Percentiles rank a stretch among this genome's conserved stretches.
Conservation (phyloP, 2,797 vertebrate genomes). For the Tarsius wallacei region DNA sequence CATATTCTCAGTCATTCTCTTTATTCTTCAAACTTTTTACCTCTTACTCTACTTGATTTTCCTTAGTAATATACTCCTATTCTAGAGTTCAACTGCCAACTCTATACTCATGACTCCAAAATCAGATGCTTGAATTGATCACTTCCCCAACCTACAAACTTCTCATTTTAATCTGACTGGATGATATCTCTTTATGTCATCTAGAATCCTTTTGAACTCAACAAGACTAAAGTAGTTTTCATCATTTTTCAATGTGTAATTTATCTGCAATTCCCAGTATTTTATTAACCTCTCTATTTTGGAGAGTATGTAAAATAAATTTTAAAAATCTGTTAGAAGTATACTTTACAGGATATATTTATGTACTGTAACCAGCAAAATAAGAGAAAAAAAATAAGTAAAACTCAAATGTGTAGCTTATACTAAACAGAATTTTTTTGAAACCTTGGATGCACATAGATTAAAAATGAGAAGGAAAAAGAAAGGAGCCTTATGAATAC, state of each 20-base stretch:
- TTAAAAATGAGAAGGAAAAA: slow-evolving; percentile 50
- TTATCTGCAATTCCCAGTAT: background rate
- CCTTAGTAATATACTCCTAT: background rate
- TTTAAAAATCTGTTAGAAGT: background rate
- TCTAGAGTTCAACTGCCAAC: background rate
- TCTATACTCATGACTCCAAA: background rate
- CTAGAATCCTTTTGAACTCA: background rate
- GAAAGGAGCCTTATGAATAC: background rate
- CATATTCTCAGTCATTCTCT: background rate
- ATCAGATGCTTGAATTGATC: background rate
- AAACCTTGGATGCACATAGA: background rate
- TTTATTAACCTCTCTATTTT: background rate
- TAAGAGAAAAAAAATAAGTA: background rate
- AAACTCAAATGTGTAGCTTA: background rate
- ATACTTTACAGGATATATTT: background rate
- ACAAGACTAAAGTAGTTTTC: background rate
- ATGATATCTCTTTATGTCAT: background rate
- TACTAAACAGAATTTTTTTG: background rate
- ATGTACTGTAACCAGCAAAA: background rate
- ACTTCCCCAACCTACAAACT: background rate
- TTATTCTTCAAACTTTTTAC: background rate
- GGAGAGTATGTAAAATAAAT: background rate
- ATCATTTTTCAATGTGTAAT: background rate
- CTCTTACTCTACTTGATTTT: background rate
- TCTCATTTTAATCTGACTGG: background rate